These are phyloP conservation scores for Oreochromis grahami DNA, from an alignment of 2,797 vertebrate genomes.

Conservation along the genomic window DNA sequence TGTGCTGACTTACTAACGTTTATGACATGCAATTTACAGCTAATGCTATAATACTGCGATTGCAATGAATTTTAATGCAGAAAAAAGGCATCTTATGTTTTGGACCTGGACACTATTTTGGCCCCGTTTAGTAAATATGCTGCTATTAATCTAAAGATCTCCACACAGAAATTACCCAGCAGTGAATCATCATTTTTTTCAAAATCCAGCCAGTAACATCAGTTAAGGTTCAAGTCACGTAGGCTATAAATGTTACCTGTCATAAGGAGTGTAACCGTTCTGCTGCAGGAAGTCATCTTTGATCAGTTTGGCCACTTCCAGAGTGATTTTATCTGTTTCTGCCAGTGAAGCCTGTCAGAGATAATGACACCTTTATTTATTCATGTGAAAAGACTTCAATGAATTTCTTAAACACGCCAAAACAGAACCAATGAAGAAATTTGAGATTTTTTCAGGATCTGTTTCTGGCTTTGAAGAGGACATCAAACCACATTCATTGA, in stretches of 20 bases:
- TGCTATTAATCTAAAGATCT: neutral
- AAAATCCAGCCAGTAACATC: neutral
- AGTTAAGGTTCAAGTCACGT: neutral
- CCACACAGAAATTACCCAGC: conserved; percentile 76
- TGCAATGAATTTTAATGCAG: neutral
- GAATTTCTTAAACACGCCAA: neutral
- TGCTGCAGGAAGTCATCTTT: conserved; percentile 98
- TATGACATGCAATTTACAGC: neutral
- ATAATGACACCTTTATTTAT: neutral
- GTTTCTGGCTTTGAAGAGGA: neutral
- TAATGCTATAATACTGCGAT: rapidly evolving
- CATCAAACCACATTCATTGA: neutral
- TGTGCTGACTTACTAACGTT: neutral
- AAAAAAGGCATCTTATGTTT: neutral
- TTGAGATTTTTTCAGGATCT: neutral
- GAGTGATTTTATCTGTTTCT: conserved; percentile 96
- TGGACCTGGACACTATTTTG: neutral
- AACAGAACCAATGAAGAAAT: neutral
- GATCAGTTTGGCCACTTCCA: conserved; percentile 96
- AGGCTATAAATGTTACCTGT: conserved; percentile 76
- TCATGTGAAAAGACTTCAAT: neutral
- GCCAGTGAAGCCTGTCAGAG: conserved; percentile 88
- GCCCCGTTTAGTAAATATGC: neutral
- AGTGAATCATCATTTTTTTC: neutral
- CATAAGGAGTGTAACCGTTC: conserved; percentile 95